Evolutionary conservation across 1,140 invertebrate species (phyloP), one percentile per base, ranked within the genome.

Genomic region (Sesamia nonagrioides): DNA sequence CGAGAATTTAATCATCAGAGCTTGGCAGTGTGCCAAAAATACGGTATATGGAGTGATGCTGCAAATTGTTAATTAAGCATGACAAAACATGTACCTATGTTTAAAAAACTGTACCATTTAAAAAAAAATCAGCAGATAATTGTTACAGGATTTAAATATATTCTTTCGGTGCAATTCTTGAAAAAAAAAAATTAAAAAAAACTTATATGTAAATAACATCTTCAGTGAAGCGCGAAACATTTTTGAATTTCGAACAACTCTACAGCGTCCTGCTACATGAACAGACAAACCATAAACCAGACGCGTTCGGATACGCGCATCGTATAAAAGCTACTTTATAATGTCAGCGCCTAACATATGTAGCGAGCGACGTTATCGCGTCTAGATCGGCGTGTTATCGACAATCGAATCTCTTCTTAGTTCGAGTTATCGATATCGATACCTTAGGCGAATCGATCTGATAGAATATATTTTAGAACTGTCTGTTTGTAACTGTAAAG

Each of bases 261-360:
- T 61, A 18, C 18, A 66, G 56, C 42, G 33, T 11, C 71, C 40
- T 40, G 45, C 60, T 72, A 72, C 61, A 66, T 33, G 50, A 40
- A 72, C 35, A 60, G 35, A 27, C 72, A 9, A 56, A 66, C 73
- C 78, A 83, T 83, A 84, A 83, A 85, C 60, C 74, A 72, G 45
- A 74, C 77, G 69, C 81, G 73, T 84, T 82, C 76, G 63, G 71
- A 84, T 77, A 80, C 82, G 60, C 78, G 72, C 73, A 52, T 68
- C 80, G 81, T 82, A 81, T 82, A 85, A 77, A 85, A 76, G 84
- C 84, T 85, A 86, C 82, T 85, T 85, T 87, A 86, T 83, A 86
- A 83, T 81, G 79, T 87, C 85, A 86, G 84, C 78, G 52, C 58
- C 72, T 82, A 87, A 87, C 87, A 87, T 84, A 85, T 86, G 86